Conservation (phyloP, 2,797 vertebrate species). For the Sternotherus odoratus region DNA sequence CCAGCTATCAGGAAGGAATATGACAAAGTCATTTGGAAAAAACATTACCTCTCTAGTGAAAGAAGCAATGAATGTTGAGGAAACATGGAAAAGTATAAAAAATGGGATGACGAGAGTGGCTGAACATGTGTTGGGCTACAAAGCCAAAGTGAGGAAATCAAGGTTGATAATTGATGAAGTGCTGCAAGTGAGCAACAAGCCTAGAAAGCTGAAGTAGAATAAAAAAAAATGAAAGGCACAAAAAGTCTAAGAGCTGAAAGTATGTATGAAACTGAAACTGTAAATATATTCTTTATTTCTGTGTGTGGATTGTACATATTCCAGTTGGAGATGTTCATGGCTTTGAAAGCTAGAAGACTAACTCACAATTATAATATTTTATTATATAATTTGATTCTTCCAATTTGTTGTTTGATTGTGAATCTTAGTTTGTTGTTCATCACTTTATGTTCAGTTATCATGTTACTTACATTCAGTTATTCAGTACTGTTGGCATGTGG, state of each 20-base stretch:
- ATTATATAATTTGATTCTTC: not conserved
- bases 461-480: slow-evolving; percentile 23
- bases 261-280: not conserved
- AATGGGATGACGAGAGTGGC: not conserved
- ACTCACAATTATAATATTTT: not conserved
- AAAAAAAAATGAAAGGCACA: not conserved
- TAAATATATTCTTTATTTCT: not conserved
- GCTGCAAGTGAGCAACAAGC: not conserved
- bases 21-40: not conserved
- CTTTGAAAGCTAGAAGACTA: not conserved
- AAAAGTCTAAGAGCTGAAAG: not conserved
- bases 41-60: not conserved
- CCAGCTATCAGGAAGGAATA: not conserved
- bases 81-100: not conserved
- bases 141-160: not conserved
- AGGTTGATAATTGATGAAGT: not conserved
- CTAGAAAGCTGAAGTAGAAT: not conserved
- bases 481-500: not conserved
- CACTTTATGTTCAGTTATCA: not conserved
- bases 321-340: not conserved
- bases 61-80: not conserved
- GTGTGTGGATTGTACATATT: not conserved
- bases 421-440: not conserved
- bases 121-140: not conserved
- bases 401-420: not conserved